phyloP scores from a whole-genome alignment of 2,888 invertebrate species.

The Masnerella sp. region DNA sequence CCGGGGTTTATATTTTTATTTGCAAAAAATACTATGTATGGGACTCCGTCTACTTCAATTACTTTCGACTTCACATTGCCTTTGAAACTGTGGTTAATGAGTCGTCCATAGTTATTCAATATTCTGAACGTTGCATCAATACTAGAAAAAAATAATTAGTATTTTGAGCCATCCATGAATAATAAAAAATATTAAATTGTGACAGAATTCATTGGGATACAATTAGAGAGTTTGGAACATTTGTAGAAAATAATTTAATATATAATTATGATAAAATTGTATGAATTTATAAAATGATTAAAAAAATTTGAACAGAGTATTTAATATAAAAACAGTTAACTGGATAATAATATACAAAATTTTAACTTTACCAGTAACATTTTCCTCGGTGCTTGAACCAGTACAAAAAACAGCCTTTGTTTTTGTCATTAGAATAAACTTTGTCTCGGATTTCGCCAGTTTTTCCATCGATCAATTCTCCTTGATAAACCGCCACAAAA shows the following conservation, averaged over 20 bases:
- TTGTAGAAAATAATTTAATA: no score
- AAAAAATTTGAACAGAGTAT: no score
- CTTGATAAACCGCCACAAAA: not conserved
- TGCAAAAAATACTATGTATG: conserved; percentile 2
- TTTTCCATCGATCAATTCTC: not conserved
- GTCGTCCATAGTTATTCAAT: not conserved
- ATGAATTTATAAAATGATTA: no score
- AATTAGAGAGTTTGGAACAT: no score
- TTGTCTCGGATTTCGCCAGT: not conserved
- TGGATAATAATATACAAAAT: no score
- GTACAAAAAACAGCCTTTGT: not conserved
- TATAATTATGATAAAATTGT: no score
- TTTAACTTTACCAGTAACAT: no score
- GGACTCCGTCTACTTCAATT: not conserved
- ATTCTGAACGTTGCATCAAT: not conserved
- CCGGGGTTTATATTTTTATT: not conserved
- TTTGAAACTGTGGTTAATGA: not conserved
- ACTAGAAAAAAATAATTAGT: not conserved
- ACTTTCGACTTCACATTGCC: not conserved
- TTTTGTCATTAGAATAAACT: not conserved
- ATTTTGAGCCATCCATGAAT: no score
- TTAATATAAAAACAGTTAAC: no score
- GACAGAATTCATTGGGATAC: no score
- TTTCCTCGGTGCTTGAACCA: no score
- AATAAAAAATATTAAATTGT: no score